Conservation (phyloP, 1,140 invertebrate genomes). For the Drosophila mayri region DNA sequence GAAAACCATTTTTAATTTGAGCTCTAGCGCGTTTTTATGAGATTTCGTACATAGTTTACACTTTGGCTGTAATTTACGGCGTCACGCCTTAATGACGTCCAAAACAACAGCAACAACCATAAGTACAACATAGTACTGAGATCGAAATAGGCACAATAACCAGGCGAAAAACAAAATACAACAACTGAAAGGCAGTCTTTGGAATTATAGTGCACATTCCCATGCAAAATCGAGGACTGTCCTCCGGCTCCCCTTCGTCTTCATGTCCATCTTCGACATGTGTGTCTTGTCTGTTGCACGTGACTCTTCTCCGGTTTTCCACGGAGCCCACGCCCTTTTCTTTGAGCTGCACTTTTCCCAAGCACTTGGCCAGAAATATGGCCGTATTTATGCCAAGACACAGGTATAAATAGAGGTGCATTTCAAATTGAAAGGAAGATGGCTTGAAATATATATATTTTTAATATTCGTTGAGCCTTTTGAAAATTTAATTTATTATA, state of each 20-base stretch:
- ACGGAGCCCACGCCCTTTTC: slow-evolving; percentile 68
- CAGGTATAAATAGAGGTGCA: background rate
- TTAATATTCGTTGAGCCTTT: background rate
- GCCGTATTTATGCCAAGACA: background rate
- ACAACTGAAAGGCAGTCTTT: slow-evolving; percentile 29
- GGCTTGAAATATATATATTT: too few species aligned
- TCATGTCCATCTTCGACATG: slow-evolving; percentile 32
- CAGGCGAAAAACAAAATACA: slow-evolving; percentile 20
- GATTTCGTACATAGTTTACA: slow-evolving; percentile 61
- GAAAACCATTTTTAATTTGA: slow-evolving; percentile 71
- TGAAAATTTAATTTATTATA: background rate
- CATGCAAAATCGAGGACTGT: slow-evolving; percentile 30
- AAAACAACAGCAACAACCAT: slow-evolving; percentile 10
- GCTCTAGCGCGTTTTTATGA: slow-evolving; percentile 49
- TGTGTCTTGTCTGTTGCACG: slow-evolving; percentile 42
- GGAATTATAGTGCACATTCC: slow-evolving; percentile 58
- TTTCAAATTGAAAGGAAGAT: background rate
- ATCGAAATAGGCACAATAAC: slow-evolving; percentile 27
- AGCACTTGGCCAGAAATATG: slow-evolving; percentile 28
- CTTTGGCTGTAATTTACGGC: slow-evolving; percentile 73
- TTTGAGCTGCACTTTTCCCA: slow-evolving; percentile 45
- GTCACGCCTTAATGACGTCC: slow-evolving; percentile 76
- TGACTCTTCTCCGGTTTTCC: slow-evolving; percentile 34
- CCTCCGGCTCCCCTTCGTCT: background rate
- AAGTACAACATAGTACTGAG: slow-evolving; percentile 43